Evolutionary conservation across 2,113 vertebrate species (phyloP).

Genomic region (Megaleporinus macrocephalus): DNA sequence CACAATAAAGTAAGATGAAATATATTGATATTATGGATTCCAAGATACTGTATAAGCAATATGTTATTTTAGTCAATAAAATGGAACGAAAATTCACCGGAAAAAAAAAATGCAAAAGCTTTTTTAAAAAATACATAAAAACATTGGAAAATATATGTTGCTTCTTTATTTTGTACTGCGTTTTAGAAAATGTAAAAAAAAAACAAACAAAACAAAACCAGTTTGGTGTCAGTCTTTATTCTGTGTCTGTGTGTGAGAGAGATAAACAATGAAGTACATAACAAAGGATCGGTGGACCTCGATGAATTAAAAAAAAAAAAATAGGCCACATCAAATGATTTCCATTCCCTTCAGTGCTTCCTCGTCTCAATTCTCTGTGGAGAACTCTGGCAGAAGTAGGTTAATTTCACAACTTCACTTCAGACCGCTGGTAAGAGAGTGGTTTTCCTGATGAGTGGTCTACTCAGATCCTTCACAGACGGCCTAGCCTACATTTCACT

Average conservation of each 20-base stretch:
- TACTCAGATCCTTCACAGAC: background rate
- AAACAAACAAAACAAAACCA: conserved; percentile 38
- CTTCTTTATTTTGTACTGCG: conserved; percentile 65
- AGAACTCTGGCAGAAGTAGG: background rate
- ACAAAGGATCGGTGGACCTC: background rate
- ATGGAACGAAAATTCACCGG: conserved; percentile 50
- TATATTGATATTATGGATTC: conserved; percentile 58
- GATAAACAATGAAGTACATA: background rate
- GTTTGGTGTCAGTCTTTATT: conserved; percentile 42
- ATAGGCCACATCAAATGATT: conserved; percentile 1
- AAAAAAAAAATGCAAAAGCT: conserved; percentile 50
- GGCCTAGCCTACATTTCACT: too few species aligned
- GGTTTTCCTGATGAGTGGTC: background rate
- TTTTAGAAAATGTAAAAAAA: conserved; percentile 62
- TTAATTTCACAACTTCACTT: conserved; percentile 1
- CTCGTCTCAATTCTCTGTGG: background rate
- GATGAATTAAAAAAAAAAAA: background rate
- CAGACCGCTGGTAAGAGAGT: background rate
- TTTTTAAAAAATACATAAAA: conserved; percentile 36
- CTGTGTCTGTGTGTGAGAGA: conserved; percentile 28
- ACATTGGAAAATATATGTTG: conserved; percentile 59
- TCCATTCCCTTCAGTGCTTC: background rate
- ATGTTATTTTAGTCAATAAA: conserved; percentile 67
- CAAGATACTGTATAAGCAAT: conserved; percentile 63
- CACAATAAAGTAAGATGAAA: conserved; percentile 48